Evolutionary conservation across 2,113 vertebrate species (phyloP).

Genomic region (Corythornis cristatus): DNA sequence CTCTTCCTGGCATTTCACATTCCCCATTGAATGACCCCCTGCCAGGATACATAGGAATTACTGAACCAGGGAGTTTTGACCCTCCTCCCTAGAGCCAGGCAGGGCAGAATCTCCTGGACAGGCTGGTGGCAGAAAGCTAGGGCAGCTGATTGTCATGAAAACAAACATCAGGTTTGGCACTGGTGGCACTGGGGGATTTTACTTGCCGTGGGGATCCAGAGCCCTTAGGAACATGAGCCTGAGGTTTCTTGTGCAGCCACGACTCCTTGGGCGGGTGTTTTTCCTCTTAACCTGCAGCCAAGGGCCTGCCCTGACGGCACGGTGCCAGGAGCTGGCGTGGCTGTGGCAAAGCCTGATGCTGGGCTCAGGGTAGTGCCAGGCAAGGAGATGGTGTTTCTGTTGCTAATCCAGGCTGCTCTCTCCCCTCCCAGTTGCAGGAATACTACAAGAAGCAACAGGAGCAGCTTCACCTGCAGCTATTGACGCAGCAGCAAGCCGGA

Average conservation of each 20-base stretch:
- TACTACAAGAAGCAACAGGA: constrained; percentile 99
- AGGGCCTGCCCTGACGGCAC: not conserved
- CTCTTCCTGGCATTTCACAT: not conserved
- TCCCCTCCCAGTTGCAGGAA: constrained; percentile 88
- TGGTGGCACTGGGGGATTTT: too few relatives aligned
- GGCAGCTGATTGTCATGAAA: rapidly evolving
- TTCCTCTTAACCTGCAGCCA: too few relatives aligned
- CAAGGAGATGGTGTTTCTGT: not conserved
- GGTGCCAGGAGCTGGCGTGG: not conserved
- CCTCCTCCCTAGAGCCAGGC: not conserved
- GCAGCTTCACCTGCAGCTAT: constrained; percentile 95
- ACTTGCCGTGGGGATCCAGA: not conserved
- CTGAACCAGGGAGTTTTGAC: not conserved
- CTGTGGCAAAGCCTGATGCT: not conserved
- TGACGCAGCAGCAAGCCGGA: constrained; percentile 94
- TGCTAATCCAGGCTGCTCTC: not conserved
- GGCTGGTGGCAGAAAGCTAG: not conserved
- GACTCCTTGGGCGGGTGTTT: not conserved
- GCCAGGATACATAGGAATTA: not conserved
- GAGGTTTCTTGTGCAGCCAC: not conserved
- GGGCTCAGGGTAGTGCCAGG: not conserved
- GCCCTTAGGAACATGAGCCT: not conserved
- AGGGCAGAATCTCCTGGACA: rapidly evolving
- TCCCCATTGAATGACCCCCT: rapidly evolving
- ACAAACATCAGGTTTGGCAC: not conserved